Percentiles rank a stretch among this genome's conserved stretches.
These are phyloP conservation scores for Episyrphus balteatus DNA, from an alignment of 1,140 invertebrate species.

Conservation along the genomic window DNA sequence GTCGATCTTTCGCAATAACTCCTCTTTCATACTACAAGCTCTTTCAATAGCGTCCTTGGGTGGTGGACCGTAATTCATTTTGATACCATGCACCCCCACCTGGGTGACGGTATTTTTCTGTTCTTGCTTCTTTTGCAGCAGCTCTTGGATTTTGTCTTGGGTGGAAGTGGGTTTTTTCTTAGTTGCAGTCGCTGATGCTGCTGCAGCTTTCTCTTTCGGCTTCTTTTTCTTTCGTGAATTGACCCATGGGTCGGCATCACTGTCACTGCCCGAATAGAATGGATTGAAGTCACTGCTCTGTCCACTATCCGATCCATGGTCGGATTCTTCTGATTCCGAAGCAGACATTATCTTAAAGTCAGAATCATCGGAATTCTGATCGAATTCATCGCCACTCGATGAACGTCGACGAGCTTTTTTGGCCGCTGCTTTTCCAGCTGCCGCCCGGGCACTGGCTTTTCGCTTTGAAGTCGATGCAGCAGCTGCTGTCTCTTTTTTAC, in stretches of 20 bases:
- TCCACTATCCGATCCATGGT: conserved; percentile 36
- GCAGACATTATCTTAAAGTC: conserved; percentile 10
- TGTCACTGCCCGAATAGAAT: conserved; percentile 76
- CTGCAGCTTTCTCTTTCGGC: conserved; percentile 40
- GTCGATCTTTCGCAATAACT: conserved; percentile 79
- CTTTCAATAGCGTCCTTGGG: conserved; percentile 72
- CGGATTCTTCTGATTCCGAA: conserved; percentile 41
- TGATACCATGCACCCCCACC: conserved; percentile 30
- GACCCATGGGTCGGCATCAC: conserved; percentile 73
- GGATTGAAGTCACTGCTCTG: conserved; percentile 79
- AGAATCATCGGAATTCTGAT: conserved; percentile 16
- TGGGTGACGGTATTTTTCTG: conserved; percentile 27
- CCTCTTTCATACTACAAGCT: conserved; percentile 85
- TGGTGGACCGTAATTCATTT: conserved; percentile 44
- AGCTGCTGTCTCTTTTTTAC: no score
- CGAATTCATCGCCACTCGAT: conserved; percentile 14
- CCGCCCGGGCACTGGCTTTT: neutral
- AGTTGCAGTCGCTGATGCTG: conserved; percentile 16
- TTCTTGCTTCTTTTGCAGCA: conserved; percentile 48
- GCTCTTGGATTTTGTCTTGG: conserved; percentile 63
- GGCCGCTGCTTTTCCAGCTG: conserved; percentile 7
- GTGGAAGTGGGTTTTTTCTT: conserved; percentile 56
- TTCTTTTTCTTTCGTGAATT: conserved; percentile 58
- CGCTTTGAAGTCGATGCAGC: neutral
- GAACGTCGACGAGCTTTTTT: conserved; percentile 6